Evolutionary conservation across 2,888 invertebrate genomes (phyloP).

Genomic region (Odiellus spinosus): DNA sequence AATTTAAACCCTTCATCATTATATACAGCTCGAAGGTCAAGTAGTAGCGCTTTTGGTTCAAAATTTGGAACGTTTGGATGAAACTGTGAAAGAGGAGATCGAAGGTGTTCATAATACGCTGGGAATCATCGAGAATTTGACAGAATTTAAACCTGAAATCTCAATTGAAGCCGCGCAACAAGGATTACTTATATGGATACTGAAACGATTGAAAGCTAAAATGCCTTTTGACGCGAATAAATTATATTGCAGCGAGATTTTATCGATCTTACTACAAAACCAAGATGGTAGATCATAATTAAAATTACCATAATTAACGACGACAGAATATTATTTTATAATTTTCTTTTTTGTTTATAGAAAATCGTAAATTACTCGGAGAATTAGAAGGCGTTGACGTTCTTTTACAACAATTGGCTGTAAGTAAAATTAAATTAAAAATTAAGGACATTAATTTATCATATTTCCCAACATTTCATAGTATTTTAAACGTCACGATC

Average conservation of each 20-base stretch:
- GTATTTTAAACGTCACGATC: constrained; percentile 90
- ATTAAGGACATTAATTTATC: neutral
- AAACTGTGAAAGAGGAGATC: constrained; percentile 76
- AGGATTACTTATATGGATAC: constrained; percentile 77
- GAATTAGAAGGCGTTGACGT: constrained; percentile 92
- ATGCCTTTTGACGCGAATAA: constrained; percentile 87
- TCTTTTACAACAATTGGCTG: constrained; percentile 79
- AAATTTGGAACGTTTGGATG: constrained; percentile 83
- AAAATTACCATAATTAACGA: constrained; percentile 39
- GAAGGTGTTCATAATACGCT: constrained; percentile 92
- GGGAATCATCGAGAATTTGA: constrained; percentile 84
- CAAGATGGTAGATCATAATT: constrained; percentile 39
- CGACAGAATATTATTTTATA: no score
- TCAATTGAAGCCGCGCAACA: constrained; percentile 73
- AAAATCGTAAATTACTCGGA: constrained; percentile 46
- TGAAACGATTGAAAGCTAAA: constrained; percentile 69
- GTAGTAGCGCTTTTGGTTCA: constrained; percentile 76
- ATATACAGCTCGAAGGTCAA: constrained; percentile 55
- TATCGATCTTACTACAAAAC: constrained; percentile 85
- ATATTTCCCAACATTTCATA: constrained; percentile 29
- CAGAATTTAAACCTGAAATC: constrained; percentile 72
- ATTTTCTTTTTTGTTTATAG: no score
- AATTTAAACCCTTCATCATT: neutral
- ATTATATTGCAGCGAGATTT: constrained; percentile 84
- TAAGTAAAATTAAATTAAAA: constrained; percentile 33